Base-by-base conservation (phyloP, 2,797 vertebrate species). In the Anas flavirostris region DNA sequence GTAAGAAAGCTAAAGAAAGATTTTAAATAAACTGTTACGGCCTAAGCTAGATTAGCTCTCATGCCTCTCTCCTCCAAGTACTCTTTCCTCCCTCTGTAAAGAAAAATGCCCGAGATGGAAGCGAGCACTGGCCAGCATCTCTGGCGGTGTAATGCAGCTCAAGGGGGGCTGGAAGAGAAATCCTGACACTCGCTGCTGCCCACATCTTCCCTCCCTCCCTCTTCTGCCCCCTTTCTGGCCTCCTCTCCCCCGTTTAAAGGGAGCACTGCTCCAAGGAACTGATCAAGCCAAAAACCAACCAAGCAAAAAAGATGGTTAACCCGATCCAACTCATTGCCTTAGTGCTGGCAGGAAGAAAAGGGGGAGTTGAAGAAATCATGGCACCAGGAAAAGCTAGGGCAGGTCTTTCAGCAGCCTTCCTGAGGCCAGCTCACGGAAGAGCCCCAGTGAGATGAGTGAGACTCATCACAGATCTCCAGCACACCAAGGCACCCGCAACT, bases 401-500 rank as follows among this genome's bases (percentile, higher is more conserved):
- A 33, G 43, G 37, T 69, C 72, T 69, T 59, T n/a, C 9, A 1
- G 73, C 16, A 85, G 69, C 66, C 31, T 66, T 59, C 58, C 58
- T 8, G 8, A 52, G 25, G 25, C 25, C 50, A 26, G 50, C 50
- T 15, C 25, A 25, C 13, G 8, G 3, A 15, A 50, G 52, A 53
- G 28, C 26, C 26, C 25, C 5, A 2, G 5, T 37, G 53, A 73
- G 64, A 28, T 66, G 41, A 43, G 35, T 58, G 41, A 48, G 35
- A 16, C 15, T 11, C 5, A 41, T 19, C 55, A 35, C 53, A 73
- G 21, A 58, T 25, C 12, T 3, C 28, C 69, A 76, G 39, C 62
- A 50, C 5, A 2, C 3, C 67, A 14, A 62, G 43, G 52, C 1
- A 66, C 5, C 64, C 0, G 0, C 2, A 9, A 63, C 35, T 3